phyloP scores from a whole-genome alignment of 1,140 invertebrate genomes.

The Orius insidiosus region DNA sequence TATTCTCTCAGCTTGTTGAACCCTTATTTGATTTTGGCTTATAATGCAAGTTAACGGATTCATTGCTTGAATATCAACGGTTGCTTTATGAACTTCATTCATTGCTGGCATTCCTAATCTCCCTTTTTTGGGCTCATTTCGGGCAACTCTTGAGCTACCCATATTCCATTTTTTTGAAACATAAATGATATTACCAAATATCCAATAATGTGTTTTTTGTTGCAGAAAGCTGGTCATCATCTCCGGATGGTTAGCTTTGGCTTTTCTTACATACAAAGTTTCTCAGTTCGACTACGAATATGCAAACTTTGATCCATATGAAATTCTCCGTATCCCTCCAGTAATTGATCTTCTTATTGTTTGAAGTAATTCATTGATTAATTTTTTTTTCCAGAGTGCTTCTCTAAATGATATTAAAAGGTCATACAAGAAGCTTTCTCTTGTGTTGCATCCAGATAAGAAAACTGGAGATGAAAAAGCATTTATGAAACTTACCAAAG shows the following conservation, averaged over 20 bases:
- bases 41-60: too few relatives aligned
- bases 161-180: too few relatives aligned
- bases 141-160: too few relatives aligned
- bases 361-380: too few relatives aligned
- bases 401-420: constrained; percentile 82
- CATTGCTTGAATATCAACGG: too few relatives aligned
- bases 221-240: constrained; percentile 51
- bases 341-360: constrained; percentile 34
- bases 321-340: constrained; percentile 77
- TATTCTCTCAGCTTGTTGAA: not conserved
- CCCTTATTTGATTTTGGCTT: constrained; percentile 5
- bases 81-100: too few relatives aligned
- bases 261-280: constrained; percentile 84
- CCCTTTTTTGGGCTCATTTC: too few relatives aligned
- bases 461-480: constrained; percentile 91
- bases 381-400: constrained; percentile 43
- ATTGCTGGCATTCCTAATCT: too few relatives aligned
- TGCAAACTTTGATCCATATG: constrained; percentile 97
- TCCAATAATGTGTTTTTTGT: constrained; percentile 21
- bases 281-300: constrained; percentile 95
- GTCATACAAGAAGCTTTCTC: constrained; percentile 82
- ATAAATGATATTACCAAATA: not conserved
- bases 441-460: constrained; percentile 94
- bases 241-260: constrained; percentile 73
- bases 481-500: constrained; percentile 97